These are phyloP conservation scores for Centruroides vittatus DNA, from an alignment of 1,140 invertebrate species.

Conservation along the genomic window DNA sequence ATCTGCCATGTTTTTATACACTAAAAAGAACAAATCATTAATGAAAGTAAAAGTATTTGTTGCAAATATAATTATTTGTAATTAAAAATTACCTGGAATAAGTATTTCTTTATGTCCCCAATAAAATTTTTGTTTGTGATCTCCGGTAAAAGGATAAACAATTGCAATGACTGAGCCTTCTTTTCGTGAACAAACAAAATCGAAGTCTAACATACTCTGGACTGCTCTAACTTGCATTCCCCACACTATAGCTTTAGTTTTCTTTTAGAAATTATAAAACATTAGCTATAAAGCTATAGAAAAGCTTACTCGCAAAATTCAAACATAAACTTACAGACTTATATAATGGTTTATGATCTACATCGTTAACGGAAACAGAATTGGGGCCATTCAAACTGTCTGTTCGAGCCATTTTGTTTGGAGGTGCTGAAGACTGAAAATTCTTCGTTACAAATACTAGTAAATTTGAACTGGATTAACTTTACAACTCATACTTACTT, in stretches of 20 bases:
- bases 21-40: slow-evolving; percentile 29
- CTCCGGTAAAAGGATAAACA: slow-evolving; percentile 96
- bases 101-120: slow-evolving; percentile 98
- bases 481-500: background rate
- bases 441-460: background rate
- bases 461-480: no score
- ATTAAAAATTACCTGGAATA: slow-evolving; percentile 42
- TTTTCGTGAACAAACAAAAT: slow-evolving; percentile 86
- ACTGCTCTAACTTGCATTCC: slow-evolving; percentile 98
- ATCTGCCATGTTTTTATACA: slow-evolving; percentile 95
- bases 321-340: no score
- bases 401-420: slow-evolving; percentile 4
- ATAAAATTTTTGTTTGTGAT: slow-evolving; percentile 99
- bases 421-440: background rate
- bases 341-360: no score
- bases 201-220: slow-evolving; percentile 96
- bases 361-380: slow-evolving; percentile 8
- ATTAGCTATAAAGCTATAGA: no score
- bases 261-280: slow-evolving; percentile 45
- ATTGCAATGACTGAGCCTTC: slow-evolving; percentile 77
- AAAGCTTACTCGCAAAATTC: no score
- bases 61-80: background rate
- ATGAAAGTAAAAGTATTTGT: no score
- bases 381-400: slow-evolving; percentile 8
- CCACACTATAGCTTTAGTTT: slow-evolving; percentile 93